Percentiles rank a stretch among this genome's conserved stretches.
These are phyloP conservation scores for Zhuqinia jingwanae DNA, from an alignment of 2,888 invertebrate species.

Conservation along the genomic window DNA sequence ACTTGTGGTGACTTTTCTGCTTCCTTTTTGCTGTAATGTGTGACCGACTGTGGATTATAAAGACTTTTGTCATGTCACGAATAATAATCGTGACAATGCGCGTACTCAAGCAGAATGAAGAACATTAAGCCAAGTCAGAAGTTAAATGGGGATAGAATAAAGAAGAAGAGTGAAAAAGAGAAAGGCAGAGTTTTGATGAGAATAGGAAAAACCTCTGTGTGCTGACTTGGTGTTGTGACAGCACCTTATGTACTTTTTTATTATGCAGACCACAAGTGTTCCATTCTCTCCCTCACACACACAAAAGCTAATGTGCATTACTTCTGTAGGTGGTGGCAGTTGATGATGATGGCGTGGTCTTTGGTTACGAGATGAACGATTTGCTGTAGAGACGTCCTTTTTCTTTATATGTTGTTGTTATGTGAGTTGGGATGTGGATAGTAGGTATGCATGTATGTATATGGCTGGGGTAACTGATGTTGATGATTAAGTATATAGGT, in stretches of 20 bases:
- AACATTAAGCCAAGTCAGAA: slow-evolving; percentile 49
- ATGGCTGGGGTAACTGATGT: background rate
- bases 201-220: slow-evolving; percentile 37
- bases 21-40: background rate
- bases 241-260: slow-evolving; percentile 36
- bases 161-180: slow-evolving; percentile 21
- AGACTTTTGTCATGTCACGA: background rate
- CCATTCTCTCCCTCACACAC: background rate
- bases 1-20: slow-evolving; percentile 11
- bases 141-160: slow-evolving; percentile 2
- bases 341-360: background rate
- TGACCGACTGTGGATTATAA: too few relatives aligned
- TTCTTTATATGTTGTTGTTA: background rate
- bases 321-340: background rate
- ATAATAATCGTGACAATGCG: slow-evolving; percentile 11
- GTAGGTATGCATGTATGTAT: too few relatives aligned
- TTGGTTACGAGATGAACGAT: slow-evolving; percentile 6
- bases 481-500: slow-evolving; percentile 11
- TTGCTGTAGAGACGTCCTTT: background rate
- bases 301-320: background rate
- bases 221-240: background rate
- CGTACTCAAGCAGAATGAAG: slow-evolving; percentile 29
- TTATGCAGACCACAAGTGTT: slow-evolving; percentile 50
- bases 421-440: slow-evolving; percentile 10
- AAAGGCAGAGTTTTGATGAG: slow-evolving; percentile 17